Evolutionary conservation across 2,888 invertebrate species (phyloP), one percentile per base, ranked within the genome.

Genomic region (Sinopyrophorus schimmeli): DNA sequence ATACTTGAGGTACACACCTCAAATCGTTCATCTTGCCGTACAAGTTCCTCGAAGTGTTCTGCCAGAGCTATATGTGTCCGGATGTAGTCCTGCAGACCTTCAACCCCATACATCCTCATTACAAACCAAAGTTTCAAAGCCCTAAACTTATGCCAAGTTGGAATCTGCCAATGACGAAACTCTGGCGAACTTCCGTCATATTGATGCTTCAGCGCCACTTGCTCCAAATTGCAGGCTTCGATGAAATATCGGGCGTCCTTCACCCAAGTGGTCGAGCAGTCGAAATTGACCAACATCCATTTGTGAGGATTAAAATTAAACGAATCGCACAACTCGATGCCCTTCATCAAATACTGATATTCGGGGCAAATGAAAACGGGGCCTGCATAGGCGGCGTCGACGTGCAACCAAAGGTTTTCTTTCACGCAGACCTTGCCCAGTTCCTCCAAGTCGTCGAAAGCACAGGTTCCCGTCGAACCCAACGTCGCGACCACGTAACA

Each of bases 261-360:
- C 2, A 92, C 77, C 98, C 98, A 99, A 90, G 98, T 89, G 0
- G 97, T 87, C 6, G 98, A 98, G 70, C 98, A 99, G 73, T 99
- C 99, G 64, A 98, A 99, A 73, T 95, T 98, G n/a, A 98, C 93
- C 59, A 98, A 74, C 83, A 99, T 78, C 98, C 98, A 99, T 75
- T 99, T 99, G 74, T 98, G 98, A 0, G 99, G 98, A 71, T 99
- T 99, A 68, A 98, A 96, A 74, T 97, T 96, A 72, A 98, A 96
- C 0, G 97, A 98, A 66, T 95, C 91, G 0, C 93, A 95, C 48
- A 83, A 81, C 73, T 99, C 89, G 3, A 92, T 73, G 11, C 93
- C 93, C 59, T 86, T 85, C 86, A 96, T 89, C 12, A 93, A 76
- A 67, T 92, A 83, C 23, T 95, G 86, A 73, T 89, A 95, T 76